Evolutionary conservation across 1,140 invertebrate species (phyloP), one percentile per base, ranked within the genome.

Genomic region (Bombus breviceps): DNA sequence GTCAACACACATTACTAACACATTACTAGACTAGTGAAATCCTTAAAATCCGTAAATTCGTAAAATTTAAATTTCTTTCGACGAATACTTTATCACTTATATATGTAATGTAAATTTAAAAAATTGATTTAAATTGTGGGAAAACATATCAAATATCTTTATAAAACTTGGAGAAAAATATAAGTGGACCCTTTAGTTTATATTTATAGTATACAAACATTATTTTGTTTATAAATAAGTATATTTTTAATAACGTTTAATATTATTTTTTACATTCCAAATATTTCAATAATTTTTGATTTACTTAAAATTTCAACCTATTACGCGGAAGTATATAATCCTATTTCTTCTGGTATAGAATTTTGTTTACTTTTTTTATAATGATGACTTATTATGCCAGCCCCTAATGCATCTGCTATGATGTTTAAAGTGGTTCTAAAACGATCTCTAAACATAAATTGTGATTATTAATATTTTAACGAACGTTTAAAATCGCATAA

Each of bases 391-490:
- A 98, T 97, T 64, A 98, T 97, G 3, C 97, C 97, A n/a, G 97
- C 97, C 18, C 97, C 97, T 78, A 97, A 95, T 64, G 97, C 96
- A 93, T 98, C 97, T 18, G 97, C 97, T 72, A 97, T 95, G n/a
- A 98, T 97, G 92, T 98, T 98, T 82, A 98, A 97, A 79, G 97
- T 96, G 12, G 97, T 98, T 81, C 97, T 95, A 91, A 98, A 97
- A 96, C 92, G 91, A 84, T 95, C 94, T 22, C 94, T 95, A 22
- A 39, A 86, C 89, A 47, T 72, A 81, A 74, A 34, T 80, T 68
- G 53, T 28, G 39, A 32, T 62, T 68, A 37, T 81, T 32, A 88
- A 74, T 68, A 77, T 13, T 41, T 37, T 18, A 64, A 74, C 37
- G 57, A 34, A 72, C 39, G 4, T 43, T 43, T 37, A 18, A 37